Conservation (phyloP, 2,888 invertebrate species). For the Yponomeuta cagnagella region DNA sequence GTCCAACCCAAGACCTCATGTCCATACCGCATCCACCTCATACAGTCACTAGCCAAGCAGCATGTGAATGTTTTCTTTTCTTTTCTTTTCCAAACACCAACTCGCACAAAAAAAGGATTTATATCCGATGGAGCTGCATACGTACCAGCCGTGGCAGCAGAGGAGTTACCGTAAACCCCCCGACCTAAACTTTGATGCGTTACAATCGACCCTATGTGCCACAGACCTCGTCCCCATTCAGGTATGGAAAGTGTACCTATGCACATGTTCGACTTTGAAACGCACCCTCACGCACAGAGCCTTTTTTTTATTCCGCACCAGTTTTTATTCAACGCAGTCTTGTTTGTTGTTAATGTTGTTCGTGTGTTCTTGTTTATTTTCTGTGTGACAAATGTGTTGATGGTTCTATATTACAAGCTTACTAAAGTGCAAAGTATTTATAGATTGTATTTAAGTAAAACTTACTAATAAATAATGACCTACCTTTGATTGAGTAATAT, state of each 20-base stretch:
- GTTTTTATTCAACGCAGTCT: conserved; percentile 38
- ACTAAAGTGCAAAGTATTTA: too few species aligned
- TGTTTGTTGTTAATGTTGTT: conserved; percentile 24
- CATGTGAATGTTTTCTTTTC: conserved; percentile 77
- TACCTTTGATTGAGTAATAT: not conserved
- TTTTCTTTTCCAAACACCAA: conserved; percentile 69
- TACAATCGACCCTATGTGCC: conserved; percentile 67
- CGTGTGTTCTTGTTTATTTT: conserved; percentile 21
- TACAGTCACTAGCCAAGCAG: conserved; percentile 63
- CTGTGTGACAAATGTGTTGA: conserved; percentile 13
- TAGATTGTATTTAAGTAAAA: not conserved
- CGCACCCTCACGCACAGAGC: conserved; percentile 39
- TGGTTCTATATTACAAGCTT: not conserved
- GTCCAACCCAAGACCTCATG: conserved; percentile 32
- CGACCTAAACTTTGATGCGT: conserved; percentile 72
- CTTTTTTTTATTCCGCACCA: conserved; percentile 63
- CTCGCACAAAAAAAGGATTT: conserved; percentile 72
- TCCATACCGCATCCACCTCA: conserved; percentile 63
- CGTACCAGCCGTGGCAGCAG: conserved; percentile 79
- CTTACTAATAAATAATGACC: not conserved
- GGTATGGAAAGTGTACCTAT: conserved; percentile 54
- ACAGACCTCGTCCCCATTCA: conserved; percentile 72
- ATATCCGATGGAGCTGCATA: conserved; percentile 73
- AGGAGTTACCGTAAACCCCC: conserved; percentile 76
- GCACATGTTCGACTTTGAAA: conserved; percentile 33